phyloP scores from a whole-genome alignment of 2,113 vertebrate species.

The Antigone vipio region DNA sequence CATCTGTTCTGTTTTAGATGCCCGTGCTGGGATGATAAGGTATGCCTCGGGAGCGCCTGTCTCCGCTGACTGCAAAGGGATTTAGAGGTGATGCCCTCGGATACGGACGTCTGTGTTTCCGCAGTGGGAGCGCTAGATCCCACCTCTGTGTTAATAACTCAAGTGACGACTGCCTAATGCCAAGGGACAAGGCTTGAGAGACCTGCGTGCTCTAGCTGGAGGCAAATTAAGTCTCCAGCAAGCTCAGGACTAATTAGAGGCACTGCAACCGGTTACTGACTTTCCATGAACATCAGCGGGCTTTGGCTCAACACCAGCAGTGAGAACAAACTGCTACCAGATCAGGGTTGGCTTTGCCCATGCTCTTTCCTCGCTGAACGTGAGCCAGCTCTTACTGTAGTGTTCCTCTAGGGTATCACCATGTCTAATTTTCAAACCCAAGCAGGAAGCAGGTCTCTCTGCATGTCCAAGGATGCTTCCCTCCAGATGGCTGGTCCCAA shows the following conservation, averaged over 20 bases:
- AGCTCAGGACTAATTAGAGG: neutral
- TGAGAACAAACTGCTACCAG: neutral
- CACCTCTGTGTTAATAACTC: neutral
- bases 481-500: neutral
- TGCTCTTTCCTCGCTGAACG: neutral
- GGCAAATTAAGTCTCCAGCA: neutral
- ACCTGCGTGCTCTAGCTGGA: neutral
- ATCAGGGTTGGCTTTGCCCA: neutral
- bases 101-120: fast-evolving
- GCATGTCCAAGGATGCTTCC: neutral
- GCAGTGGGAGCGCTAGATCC: neutral
- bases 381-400: neutral
- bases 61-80: neutral
- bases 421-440: neutral
- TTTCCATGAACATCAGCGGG: neutral
- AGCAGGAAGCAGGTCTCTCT: neutral
- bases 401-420: neutral
- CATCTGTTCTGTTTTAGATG: neutral
- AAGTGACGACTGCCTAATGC: neutral
- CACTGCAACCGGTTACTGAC: neutral
- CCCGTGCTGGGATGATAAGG: neutral
- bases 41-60: neutral
- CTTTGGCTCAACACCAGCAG: neutral
- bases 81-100: neutral
- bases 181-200: neutral